These are phyloP conservation scores for Otolemur garnettii DNA, from an alignment of 2,113 vertebrate species.

Conservation along the genomic window DNA sequence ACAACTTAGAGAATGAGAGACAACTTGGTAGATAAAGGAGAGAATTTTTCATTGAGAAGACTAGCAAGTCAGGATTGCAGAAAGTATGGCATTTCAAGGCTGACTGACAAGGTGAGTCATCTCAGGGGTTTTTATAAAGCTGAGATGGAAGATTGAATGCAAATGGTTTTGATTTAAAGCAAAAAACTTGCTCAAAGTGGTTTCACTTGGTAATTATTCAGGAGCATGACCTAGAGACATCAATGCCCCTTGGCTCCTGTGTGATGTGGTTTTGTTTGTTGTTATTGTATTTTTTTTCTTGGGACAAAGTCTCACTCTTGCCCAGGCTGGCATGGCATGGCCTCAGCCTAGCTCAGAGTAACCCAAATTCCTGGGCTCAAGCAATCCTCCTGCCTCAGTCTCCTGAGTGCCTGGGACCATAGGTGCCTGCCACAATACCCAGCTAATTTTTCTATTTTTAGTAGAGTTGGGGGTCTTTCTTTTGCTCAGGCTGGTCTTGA, in stretches of 20 bases:
- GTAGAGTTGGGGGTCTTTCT: too few species aligned
- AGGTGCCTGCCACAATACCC: too few species aligned
- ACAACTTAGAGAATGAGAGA: constrained; percentile 3
- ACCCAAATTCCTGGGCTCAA: too few species aligned
- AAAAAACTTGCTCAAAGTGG: background rate
- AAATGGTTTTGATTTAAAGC: constrained; percentile 12
- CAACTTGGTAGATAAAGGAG: constrained; percentile 43
- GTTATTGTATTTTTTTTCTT: too few species aligned
- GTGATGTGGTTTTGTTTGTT: too few species aligned
- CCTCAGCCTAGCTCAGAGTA: too few species aligned
- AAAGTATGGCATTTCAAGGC: background rate
- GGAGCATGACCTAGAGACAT: background rate
- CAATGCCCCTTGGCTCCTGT: background rate
- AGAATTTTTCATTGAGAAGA: constrained; percentile 62
- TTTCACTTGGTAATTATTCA: constrained; percentile 5
- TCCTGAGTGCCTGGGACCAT: too few species aligned
- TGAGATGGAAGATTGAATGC: background rate
- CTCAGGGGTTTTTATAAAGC: background rate
- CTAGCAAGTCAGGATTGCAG: constrained; percentile 34
- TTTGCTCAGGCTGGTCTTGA: too few species aligned
- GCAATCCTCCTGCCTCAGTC: too few species aligned
- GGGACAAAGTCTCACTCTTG: too few species aligned
- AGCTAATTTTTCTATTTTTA: too few species aligned
- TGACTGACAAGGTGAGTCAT: background rate
- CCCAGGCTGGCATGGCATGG: too few species aligned